These are phyloP conservation scores for Dyspetes luteomarginatus DNA, from an alignment of 2,888 invertebrate species.

Conservation along the genomic window DNA sequence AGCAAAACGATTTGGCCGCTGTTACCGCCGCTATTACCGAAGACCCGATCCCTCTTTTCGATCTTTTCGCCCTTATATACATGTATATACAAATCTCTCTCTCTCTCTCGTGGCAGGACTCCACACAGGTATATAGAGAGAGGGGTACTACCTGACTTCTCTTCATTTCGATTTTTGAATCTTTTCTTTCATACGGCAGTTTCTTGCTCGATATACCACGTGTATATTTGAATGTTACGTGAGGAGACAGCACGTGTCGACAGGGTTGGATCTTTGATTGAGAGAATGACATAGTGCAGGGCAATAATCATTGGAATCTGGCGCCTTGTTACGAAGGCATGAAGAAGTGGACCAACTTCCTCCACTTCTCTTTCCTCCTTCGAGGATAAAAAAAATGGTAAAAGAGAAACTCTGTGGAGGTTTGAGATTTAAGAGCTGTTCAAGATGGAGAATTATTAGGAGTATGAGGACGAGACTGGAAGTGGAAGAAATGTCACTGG, in stretches of 20 bases:
- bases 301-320: constrained; percentile 36
- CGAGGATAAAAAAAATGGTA: no score
- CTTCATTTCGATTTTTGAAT: constrained; percentile 16
- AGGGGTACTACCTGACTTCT: background rate
- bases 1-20: constrained; percentile 76
- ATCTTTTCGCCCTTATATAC: constrained; percentile 42
- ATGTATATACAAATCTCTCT: constrained; percentile 41
- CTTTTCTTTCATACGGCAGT: constrained; percentile 6
- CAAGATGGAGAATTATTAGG: no score
- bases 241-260: background rate
- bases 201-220: background rate
- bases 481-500: constrained; percentile 18
- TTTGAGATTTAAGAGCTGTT: no score
- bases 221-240: background rate
- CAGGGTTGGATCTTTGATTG: background rate
- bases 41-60: constrained; percentile 67
- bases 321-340: constrained; percentile 10
- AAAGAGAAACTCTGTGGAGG: no score
- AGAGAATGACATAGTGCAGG: constrained; percentile 42
- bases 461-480: background rate
- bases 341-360: constrained; percentile 9
- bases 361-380: no score
- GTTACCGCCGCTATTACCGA: constrained; percentile 72
- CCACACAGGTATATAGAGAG: constrained; percentile 12
- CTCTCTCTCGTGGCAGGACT: constrained; percentile 28